Percentiles rank a stretch among this genome's conserved stretches.
Evolutionary conservation across 2,888 invertebrate genomes (phyloP).

Genomic region (Thymelicus lineola): DNA sequence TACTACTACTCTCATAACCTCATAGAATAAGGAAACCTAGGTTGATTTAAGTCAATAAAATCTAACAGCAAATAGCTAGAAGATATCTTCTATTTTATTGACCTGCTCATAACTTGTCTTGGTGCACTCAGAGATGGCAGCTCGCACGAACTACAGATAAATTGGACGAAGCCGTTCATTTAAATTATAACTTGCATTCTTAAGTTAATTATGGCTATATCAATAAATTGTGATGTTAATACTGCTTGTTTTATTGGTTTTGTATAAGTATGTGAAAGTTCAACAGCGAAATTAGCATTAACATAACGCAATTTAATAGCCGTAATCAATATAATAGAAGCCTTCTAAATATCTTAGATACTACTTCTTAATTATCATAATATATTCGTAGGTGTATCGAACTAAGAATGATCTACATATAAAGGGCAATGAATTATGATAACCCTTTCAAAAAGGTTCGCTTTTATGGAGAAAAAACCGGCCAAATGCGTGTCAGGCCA

Average conservation of each 20-base stretch:
- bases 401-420: too few relatives aligned
- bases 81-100: conserved; percentile 21
- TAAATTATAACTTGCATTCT: conserved; percentile 15
- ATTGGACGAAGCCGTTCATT: conserved; percentile 17
- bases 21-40: background rate
- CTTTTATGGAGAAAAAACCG: too few relatives aligned
- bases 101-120: conserved; percentile 25
- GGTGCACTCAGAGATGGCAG: conserved; percentile 10
- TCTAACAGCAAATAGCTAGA: conserved; percentile 19
- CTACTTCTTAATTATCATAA: too few relatives aligned
- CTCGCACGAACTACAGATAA: conserved; percentile 27
- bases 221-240: conserved; percentile 3
- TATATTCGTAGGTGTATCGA: too few relatives aligned
- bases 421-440: too few relatives aligned
- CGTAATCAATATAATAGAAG: too few relatives aligned
- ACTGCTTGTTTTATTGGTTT: background rate
- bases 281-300: background rate
- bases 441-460: too few relatives aligned
- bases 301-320: too few relatives aligned
- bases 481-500: too few relatives aligned
- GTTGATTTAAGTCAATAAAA: background rate
- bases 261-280: background rate
- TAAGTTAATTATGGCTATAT: conserved; percentile 24
- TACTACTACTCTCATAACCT: background rate
- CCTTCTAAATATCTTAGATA: too few relatives aligned